Percentiles rank a stretch among this genome's conserved stretches.
Conservation (phyloP, 2,888 invertebrate species). For the Trissoscelio sp. region DNA sequence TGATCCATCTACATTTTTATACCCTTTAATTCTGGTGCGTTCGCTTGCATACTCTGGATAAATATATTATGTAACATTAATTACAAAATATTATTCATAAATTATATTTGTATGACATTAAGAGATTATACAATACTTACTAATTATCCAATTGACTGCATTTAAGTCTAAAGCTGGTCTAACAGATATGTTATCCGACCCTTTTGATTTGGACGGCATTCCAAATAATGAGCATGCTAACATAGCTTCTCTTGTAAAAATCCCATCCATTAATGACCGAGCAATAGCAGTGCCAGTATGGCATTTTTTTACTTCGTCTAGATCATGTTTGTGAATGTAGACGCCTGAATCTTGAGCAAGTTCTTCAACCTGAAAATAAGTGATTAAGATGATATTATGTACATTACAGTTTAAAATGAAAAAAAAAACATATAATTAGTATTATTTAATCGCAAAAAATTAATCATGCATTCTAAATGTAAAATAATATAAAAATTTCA, state of each 20-base stretch:
- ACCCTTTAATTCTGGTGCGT: too few species aligned
- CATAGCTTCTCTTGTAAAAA: slow-evolving; percentile 15
- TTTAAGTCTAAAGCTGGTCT: neutral
- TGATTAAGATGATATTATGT: neutral
- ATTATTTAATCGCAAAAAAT: neutral
- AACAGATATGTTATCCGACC: neutral
- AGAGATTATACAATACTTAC: neutral
- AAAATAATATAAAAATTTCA: neutral
- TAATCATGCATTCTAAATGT: neutral
- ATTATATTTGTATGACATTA: neutral
- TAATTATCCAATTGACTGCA: neutral
- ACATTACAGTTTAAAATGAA: neutral
- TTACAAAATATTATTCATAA: too few species aligned
- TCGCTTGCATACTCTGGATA: too few species aligned
- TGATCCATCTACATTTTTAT: too few species aligned
- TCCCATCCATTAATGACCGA: neutral
- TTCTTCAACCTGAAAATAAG: neutral
- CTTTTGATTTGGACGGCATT: slow-evolving; percentile 7
- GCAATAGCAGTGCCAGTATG: neutral
- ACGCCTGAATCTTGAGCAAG: neutral
- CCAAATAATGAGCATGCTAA: neutral
- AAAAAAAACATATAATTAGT: neutral
- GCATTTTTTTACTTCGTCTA: neutral
- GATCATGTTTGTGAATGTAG: neutral
- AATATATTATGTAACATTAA: too few species aligned